Base-by-base conservation (phyloP, 2,888 invertebrate species). In the Cantharis flavilabris region DNA sequence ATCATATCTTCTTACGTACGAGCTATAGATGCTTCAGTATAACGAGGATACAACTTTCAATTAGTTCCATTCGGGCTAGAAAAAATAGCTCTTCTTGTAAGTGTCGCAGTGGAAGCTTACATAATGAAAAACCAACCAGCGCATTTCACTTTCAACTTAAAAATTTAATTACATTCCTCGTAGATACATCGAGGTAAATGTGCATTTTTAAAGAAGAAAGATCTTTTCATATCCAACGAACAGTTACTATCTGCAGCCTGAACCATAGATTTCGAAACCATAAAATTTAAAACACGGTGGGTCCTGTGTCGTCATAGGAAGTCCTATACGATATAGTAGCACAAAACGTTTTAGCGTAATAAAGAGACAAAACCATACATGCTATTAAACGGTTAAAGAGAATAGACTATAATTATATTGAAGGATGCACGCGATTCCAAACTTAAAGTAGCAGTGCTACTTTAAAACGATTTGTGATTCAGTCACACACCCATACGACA, bases 401-500 rank as follows among this genome's bases (percentile, higher is more conserved):
- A 80, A 83, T 80, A 80, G 77, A 79, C 81, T 76, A 81, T 83
- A 83, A 83, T 83, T 83, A 83, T 80, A 80, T 62, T 74, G 79
- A 79, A 77, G 70, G 79, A 81, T 79, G 81, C 83, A 82, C 82
- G 83, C 83, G 82, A 84, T 82, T 80, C 65, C 79, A 80, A 76
- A 80, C 79, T 80, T 79, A 78, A 82, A 84, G 81, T 79, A 79
- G 81, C 77, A 82, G 84, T 82, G 80, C 85, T 62, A 82, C 85
- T 85, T 86, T 85, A 85, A 85, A 79, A 67, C 78, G 82, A 84
- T 83, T 81, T 80, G 82, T 82, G 81, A 81, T 77, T 72, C 73
- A 78, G 84, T 83, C 83, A 82, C 83, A 84, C 84, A 84, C 84
- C 84, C 84, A 80, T 79, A 71, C 77, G 69, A 73, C 85, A 84